Evolutionary conservation across 1,140 invertebrate genomes (phyloP).

Genomic region (Meteorus sp.): DNA sequence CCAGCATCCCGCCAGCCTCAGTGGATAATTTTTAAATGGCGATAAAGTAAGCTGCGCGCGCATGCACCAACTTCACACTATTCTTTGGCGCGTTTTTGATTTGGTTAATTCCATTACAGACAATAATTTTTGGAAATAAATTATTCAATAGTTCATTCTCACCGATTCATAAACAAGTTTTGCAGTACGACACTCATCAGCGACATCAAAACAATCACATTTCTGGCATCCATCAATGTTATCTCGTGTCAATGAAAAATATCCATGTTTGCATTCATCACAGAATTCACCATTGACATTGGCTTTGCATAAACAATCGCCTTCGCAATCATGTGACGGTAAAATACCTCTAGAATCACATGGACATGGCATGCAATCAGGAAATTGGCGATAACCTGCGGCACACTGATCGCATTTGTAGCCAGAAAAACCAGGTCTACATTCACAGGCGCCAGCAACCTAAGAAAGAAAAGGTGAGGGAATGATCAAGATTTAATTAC

Average conservation of each 20-base stretch:
- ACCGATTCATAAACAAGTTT: conserved; percentile 64
- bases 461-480: conserved; percentile 22
- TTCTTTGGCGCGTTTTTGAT: too few relatives aligned
- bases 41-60: too few relatives aligned
- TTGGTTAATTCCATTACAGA: too few relatives aligned
- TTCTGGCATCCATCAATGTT: conserved; percentile 82
- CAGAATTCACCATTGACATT: conserved; percentile 81
- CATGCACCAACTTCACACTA: too few relatives aligned
- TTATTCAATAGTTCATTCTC: conserved; percentile 37
- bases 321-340: conserved; percentile 73
- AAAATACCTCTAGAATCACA: conserved; percentile 77
- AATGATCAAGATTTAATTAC: conserved; percentile 3
- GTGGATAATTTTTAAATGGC: too few relatives aligned
- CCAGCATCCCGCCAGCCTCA: too few relatives aligned
- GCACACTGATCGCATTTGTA: conserved; percentile 82
- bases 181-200: conserved; percentile 69
- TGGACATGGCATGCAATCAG: conserved; percentile 77
- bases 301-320: conserved; percentile 81
- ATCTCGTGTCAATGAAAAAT: conserved; percentile 75
- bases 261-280: conserved; percentile 80
- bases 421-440: conserved; percentile 81
- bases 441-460: conserved; percentile 78
- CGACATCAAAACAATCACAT: conserved; percentile 93
- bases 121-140: too few relatives aligned
- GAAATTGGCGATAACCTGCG: conserved; percentile 77